These are phyloP conservation scores for Anguilla obscura DNA, from an alignment of 2,797 vertebrate genomes.

Conservation along the genomic window DNA sequence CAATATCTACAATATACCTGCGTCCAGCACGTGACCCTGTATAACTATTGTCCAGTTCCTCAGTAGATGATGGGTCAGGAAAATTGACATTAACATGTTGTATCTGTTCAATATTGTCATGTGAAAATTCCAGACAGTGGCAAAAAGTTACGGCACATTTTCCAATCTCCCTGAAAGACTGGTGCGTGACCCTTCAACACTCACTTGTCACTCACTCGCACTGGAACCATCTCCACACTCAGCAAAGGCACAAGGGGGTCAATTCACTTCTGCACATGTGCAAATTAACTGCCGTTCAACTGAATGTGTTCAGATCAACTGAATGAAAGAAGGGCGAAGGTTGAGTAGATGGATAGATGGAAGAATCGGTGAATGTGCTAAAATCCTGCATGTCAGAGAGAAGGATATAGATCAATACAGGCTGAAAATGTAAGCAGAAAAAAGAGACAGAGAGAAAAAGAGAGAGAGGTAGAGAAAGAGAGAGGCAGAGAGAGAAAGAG, in stretches of 20 bases:
- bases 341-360: background rate
- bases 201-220: background rate
- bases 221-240: background rate
- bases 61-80: background rate
- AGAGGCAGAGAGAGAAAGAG: background rate
- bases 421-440: background rate
- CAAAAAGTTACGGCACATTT: background rate
- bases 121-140: background rate
- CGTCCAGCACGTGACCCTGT: background rate
- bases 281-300: background rate
- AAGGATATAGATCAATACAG: slow-evolving; percentile 6
- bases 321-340: background rate
- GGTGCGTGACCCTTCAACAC: background rate
- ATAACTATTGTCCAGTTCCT: background rate
- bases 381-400: slow-evolving; percentile 27
- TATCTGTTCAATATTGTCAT: background rate
- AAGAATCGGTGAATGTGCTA: background rate
- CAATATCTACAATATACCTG: background rate
- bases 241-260: background rate
- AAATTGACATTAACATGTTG: background rate
- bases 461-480: background rate
- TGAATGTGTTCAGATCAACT: background rate
- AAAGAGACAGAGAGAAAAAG: background rate
- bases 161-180: background rate
- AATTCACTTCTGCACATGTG: background rate